Evolutionary conservation across 1,140 invertebrate species (phyloP).

Genomic region (Drosophila miranda): DNA sequence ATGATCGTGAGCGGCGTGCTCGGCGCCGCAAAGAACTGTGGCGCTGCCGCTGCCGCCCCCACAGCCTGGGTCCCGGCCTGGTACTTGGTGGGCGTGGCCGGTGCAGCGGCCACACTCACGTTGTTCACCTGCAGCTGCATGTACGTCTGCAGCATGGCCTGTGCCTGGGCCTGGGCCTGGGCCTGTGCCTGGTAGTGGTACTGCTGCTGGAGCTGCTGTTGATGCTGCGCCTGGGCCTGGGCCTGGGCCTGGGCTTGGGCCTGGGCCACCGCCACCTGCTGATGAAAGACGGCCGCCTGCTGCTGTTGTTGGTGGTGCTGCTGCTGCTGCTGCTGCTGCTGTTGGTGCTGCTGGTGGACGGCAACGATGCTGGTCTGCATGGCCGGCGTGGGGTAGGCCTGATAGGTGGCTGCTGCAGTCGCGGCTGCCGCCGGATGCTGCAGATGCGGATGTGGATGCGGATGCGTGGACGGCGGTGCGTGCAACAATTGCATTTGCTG

Average conservation of each 20-base stretch:
- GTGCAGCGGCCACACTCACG: conserved; percentile 54
- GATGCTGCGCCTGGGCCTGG: conserved; percentile 48
- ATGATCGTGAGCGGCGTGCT: conserved; percentile 76
- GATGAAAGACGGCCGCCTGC: conserved; percentile 51
- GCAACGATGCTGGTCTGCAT: conserved; percentile 48
- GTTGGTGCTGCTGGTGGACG: conserved; percentile 67
- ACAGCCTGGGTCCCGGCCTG: conserved; percentile 24
- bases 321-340: conserved; percentile 62
- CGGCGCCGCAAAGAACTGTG: conserved; percentile 69
- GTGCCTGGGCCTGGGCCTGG: conserved; percentile 39
- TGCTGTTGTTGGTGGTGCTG: conserved; percentile 57
- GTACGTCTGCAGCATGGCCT: conserved; percentile 78
- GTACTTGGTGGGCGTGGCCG: conserved; percentile 71
- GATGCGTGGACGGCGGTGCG: conserved; percentile 75
- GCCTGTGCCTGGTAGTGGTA: conserved; percentile 65
- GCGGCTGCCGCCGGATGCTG: conserved; percentile 61
- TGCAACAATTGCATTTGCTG: conserved; percentile 82
- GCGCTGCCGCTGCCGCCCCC: conserved; percentile 17
- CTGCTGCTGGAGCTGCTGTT: conserved; percentile 65
- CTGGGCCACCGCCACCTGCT: conserved; percentile 57
- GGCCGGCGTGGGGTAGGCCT: conserved; percentile 49
- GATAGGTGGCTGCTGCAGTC: conserved; percentile 45
- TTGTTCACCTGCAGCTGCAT: conserved; percentile 80
- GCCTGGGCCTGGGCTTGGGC: conserved; percentile 58
- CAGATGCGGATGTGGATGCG: conserved; percentile 61